Percentiles rank a stretch among this genome's conserved stretches.
Evolutionary conservation across 2,797 vertebrate genomes (phyloP).

Genomic region (Mionectes olivaceus): DNA sequence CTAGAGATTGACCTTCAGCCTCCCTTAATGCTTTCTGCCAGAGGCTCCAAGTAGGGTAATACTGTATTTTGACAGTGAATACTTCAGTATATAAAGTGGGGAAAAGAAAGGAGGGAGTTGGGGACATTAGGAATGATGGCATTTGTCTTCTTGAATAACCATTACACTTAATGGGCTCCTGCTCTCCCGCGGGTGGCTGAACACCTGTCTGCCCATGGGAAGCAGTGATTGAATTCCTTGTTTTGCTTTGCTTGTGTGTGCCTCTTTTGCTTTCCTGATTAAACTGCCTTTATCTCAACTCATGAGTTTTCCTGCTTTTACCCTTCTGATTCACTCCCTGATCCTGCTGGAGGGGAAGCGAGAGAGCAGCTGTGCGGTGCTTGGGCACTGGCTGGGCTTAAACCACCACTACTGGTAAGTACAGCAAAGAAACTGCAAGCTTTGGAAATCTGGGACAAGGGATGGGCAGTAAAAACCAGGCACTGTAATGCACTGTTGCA

Average conservation of each 20-base stretch:
- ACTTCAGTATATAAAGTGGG: too few relatives aligned
- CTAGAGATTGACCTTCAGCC: not conserved
- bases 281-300: not conserved
- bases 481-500: not conserved
- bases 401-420: rapidly evolving
- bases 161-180: too few relatives aligned
- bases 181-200: not conserved
- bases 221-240: not conserved
- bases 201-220: not conserved
- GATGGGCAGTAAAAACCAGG: not conserved
- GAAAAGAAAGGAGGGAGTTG: not conserved
- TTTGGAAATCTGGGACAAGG: not conserved
- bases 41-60: too few relatives aligned
- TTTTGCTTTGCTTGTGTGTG: not conserved
- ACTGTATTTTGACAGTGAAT: not conserved
- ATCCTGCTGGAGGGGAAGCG: too few relatives aligned
- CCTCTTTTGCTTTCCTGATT: not conserved
- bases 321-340: not conserved
- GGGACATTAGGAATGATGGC: not conserved
- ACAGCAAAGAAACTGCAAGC: not conserved
- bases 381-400: not conserved
- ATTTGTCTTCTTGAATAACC: not conserved
- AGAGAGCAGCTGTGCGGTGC: too few relatives aligned
- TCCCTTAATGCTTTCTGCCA: not conserved
- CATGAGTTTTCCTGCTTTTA: not conserved